Base-by-base conservation (phyloP, 2,888 invertebrate genomes). In the Drosophila demipolita region DNA sequence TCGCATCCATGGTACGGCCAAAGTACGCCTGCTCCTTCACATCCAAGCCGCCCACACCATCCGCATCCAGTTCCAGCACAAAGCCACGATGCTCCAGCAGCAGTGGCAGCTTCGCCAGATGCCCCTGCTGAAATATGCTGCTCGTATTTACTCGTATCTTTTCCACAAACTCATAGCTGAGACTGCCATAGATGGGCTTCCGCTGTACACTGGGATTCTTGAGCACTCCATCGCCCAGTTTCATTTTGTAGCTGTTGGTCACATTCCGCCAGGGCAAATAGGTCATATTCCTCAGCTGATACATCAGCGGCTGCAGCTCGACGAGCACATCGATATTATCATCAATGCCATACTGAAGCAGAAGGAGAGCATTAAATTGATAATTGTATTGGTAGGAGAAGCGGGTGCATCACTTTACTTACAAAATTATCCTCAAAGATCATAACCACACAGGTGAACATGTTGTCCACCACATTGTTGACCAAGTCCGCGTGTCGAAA, bases 391-490 rank as follows among this genome's bases (percentile, higher is more conserved):
- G 15, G 15, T 4, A 15, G 15, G 20, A 6, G 4, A 7, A 45
- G 20, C 45, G 12, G 23, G 15, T 15, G 15, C 23, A 45, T 15
- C 7, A 26, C 2, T 4, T 33, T 8, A 67, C 92, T 91, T 80
- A 92, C 92, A 76, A 90, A 91, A 65, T 91, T 90, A 66, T 92
- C 92, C 49, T 92, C 92, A 36, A 91, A 92, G 29, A 92, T 91
- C 92, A 92, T 91, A 17, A 91, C 85, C 3, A 89, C 86, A 50
- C 92, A 92, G 1, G 84, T 91, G 64, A 91, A 89, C 2, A 91
- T 76, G 62, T 87, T 87, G 50, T 88, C 81, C 7, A 83, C 54
- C 5, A 89, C 87, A 40, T 86, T 83, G 36, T 87, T 86, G 12
- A 92, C 82, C 49, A 92, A 75, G 80, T 90, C 91, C 20, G 85